Base-by-base conservation (phyloP, 2,888 invertebrate genomes). In the Volucella inflata region DNA sequence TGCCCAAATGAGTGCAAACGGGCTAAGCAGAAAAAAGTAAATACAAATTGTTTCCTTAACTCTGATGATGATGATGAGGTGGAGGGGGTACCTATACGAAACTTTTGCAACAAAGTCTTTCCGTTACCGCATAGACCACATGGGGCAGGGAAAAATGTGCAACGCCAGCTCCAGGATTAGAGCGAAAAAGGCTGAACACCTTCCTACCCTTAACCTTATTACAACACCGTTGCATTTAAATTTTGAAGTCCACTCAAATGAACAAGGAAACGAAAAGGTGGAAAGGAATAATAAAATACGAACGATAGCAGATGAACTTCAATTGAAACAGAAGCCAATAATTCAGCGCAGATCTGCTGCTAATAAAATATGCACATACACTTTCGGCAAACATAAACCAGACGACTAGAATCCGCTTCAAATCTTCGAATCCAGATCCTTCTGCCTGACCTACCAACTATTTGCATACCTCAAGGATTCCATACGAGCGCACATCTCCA, bases 1-100 rank as follows among this genome's bases (percentile, higher is more conserved):
- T 76, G 70, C 71, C 70, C 70, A 81, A 81, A 81, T 81, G 67
- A 74, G 72, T 50, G 46, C 30, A 30, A 30, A 30, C 67, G 70
- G 57, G 64, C 51, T 71, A 21, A 68, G 30, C 42, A 2, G 50
- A 12, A 50, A 75, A 12, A 70, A 16, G 64, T 55, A 51, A 80
- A 53, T n/a, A 80, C 4, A 30, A 30, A 6, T 30, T 30, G 4
- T 6, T 55, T 68, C 53, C 75, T 80, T 53, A 48, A 59, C 80
- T 75, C 55, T 36, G 80, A 80, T 80, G 55, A 75, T 60, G 67
- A 74, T 74, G 65, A 21, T n/a, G 51, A 67, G 51, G 2, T 21
- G 11, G 38, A 48, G 46, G 51, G 3, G 16, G 9, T 11, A 68
- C 38, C n/a, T n/a, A n/a, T n/a, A 68, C 38, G 68, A 62, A 80